These are phyloP conservation scores for Gadus chalcogrammus DNA, from an alignment of 2,113 vertebrate species.

Conservation along the genomic window DNA sequence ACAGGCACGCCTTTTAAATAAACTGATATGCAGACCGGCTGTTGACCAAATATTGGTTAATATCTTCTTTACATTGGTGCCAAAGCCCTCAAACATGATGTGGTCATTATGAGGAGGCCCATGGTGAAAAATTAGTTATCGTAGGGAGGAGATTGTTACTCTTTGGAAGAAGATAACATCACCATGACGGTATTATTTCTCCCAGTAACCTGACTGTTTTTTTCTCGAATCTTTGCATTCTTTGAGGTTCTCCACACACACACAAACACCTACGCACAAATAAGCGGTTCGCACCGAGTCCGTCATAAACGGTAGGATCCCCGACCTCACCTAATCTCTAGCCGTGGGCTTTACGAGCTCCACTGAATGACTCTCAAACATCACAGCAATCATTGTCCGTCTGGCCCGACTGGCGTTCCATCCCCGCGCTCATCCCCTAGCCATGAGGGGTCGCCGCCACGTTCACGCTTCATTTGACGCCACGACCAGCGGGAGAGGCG, in stretches of 20 bases:
- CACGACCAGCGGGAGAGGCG: conserved; percentile 59
- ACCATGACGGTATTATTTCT: neutral
- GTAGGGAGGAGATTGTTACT: too few species aligned
- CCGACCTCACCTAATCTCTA: conserved; percentile 16
- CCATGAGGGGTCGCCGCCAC: neutral
- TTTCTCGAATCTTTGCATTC: conserved; percentile 20
- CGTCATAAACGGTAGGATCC: conserved; percentile 23
- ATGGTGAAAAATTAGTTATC: too few species aligned
- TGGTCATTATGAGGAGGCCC: too few species aligned
- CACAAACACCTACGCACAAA: neutral
- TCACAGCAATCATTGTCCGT: conserved; percentile 59
- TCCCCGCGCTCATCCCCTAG: conserved; percentile 24
- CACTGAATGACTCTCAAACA: conserved; percentile 63
- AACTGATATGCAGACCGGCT: conserved; percentile 8
- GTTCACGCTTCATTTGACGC: conserved; percentile 59
- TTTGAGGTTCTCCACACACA: conserved; percentile 28
- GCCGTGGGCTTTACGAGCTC: conserved; percentile 40
- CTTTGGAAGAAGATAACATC: too few species aligned
- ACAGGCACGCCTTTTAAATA: conserved; percentile 18
- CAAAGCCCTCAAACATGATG: too few species aligned
- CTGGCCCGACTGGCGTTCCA: conserved; percentile 48
- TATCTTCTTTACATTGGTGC: too few species aligned
- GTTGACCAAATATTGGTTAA: conserved; percentile 1
- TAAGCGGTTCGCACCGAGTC: conserved; percentile 34
- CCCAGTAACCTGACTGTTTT: conserved; percentile 7